Evolutionary conservation across 1,140 invertebrate genomes (phyloP).

Genomic region (Ptiloglossa arizonensis): DNA sequence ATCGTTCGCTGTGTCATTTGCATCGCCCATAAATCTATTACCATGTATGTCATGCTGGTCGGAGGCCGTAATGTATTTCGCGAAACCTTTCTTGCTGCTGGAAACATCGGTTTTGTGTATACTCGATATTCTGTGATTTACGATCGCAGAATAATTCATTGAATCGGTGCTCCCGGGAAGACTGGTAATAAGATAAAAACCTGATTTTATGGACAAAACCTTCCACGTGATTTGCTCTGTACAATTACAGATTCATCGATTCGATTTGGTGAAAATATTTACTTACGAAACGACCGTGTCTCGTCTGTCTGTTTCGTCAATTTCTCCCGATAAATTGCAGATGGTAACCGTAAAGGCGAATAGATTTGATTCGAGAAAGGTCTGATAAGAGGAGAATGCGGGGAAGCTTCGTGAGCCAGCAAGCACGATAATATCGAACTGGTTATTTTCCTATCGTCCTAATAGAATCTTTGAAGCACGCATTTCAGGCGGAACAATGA

Average conservation of each 20-base stretch:
- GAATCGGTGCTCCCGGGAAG: not conserved
- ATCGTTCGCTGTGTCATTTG: conserved; percentile 9
- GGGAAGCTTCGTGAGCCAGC: not conserved
- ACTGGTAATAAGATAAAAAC: conserved; percentile 21
- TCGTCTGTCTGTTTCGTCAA: conserved; percentile 22
- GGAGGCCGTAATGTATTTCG: conserved; percentile 30
- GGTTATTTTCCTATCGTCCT: conserved; percentile 36
- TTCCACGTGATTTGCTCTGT: conserved; percentile 5
- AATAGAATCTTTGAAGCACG: conserved; percentile 26
- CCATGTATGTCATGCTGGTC: not conserved
- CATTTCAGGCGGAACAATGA: not conserved
- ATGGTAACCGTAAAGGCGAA: conserved; percentile 41
- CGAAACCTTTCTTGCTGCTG: conserved; percentile 7
- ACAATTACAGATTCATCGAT: not conserved
- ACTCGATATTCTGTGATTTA: conserved; percentile 42
- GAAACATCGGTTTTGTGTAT: conserved; percentile 39
- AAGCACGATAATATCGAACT: conserved; percentile 17
- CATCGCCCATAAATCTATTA: conserved; percentile 32
- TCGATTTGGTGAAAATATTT: not conserved
- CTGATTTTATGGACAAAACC: conserved; percentile 19
- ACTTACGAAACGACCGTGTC: not conserved
- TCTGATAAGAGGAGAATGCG: conserved; percentile 34
- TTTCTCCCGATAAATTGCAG: conserved; percentile 45
- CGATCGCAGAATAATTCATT: conserved; percentile 40
- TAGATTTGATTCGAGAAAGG: conserved; percentile 28